A percentile compares a stretch with the other conserved stretches of the same genome.
These are phyloP conservation scores for Sardina pilchardus DNA, from an alignment of 2,113 vertebrate genomes.

Conservation along the genomic window DNA sequence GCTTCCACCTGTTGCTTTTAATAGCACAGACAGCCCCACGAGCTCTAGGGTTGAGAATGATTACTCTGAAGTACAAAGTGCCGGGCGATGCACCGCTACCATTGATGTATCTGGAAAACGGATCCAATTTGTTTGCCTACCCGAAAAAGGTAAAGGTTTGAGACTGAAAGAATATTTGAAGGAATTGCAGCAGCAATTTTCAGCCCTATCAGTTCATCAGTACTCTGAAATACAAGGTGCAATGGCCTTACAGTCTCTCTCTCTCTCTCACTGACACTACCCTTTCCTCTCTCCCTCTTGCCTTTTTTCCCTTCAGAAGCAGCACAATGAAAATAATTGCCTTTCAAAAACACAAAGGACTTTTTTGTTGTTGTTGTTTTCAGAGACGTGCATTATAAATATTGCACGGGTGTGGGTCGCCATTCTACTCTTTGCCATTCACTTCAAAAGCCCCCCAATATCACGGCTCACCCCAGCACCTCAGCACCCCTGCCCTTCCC, in stretches of 20 bases:
- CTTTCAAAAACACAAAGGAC: slow-evolving; percentile 8
- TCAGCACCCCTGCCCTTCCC: not conserved
- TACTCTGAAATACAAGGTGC: not conserved
- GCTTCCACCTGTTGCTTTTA: not conserved
- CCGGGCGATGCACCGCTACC: not conserved
- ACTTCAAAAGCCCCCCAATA: not conserved
- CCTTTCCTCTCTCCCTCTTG: not conserved
- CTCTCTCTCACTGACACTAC: not conserved
- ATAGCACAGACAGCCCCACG: not conserved
- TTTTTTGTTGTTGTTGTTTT: not conserved
- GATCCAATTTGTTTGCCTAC: not conserved
- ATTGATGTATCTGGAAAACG: not conserved
- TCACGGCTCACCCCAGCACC: not conserved
- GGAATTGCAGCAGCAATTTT: not conserved
- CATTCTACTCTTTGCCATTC: not conserved
- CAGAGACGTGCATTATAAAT: not conserved
- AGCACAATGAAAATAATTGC: slow-evolving; percentile 5
- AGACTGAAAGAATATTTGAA: not conserved
- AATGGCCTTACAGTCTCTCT: not conserved
- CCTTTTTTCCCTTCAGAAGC: not conserved
- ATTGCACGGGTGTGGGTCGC: not conserved
- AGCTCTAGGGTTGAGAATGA: not conserved
- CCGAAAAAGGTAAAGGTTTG: not conserved
- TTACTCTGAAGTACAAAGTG: slow-evolving; percentile 4
- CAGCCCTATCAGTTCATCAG: not conserved